Conservation (phyloP, 2,113 vertebrate species). For the Rafetus swinhoei region DNA sequence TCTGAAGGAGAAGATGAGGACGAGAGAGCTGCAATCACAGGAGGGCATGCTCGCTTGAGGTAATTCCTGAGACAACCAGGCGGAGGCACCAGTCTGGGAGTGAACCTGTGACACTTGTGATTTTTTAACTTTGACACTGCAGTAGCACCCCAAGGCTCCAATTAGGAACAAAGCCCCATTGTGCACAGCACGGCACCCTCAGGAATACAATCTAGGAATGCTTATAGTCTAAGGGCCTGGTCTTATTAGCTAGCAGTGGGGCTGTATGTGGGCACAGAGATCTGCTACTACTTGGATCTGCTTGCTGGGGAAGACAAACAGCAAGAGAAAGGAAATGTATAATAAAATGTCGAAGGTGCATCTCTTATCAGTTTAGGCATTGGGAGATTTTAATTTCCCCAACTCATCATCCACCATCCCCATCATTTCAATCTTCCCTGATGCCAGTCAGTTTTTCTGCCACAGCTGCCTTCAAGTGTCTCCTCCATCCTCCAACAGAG, state of each 20-base stretch:
- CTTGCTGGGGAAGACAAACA: neutral
- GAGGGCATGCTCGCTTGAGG: no score
- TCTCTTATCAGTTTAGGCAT: neutral
- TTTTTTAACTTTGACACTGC: neutral
- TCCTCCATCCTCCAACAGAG: accelerated
- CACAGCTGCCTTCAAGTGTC: neutral
- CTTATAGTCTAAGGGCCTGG: accelerated
- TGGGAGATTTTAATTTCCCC: neutral
- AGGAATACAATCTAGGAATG: accelerated
- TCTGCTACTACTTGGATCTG: accelerated
- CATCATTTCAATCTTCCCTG: accelerated
- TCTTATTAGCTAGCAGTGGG: neutral
- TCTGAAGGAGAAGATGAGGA: no score
- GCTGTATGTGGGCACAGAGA: accelerated
- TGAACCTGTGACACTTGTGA: neutral
- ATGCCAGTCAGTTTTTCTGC: neutral
- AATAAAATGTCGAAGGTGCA: neutral
- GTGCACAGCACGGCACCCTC: neutral
- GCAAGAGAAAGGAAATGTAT: accelerated
- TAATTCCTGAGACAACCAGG: no score
- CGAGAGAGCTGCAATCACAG: no score
- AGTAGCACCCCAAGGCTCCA: neutral
- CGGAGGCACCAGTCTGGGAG: no score
- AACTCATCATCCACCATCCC: neutral
- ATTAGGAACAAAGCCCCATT: accelerated